Evolutionary conservation across 2,797 vertebrate genomes (phyloP).

Genomic region (Cetoscarus ocellatus): DNA sequence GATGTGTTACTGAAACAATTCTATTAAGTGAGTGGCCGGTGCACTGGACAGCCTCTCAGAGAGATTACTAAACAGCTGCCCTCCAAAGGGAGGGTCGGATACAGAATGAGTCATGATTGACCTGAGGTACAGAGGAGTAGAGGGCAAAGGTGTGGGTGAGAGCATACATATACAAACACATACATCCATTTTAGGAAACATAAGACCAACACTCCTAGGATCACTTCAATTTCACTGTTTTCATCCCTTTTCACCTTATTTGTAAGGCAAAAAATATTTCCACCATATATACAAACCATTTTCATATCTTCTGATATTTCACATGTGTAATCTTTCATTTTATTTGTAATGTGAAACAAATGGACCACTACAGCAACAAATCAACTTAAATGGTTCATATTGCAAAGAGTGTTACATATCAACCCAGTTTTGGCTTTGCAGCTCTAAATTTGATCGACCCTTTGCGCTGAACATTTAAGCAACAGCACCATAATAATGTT

Average conservation of each 20-base stretch:
- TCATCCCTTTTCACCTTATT: neutral
- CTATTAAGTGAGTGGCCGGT: constrained; percentile 73
- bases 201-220: constrained; percentile 26
- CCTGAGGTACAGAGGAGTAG: constrained; percentile 59
- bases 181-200: constrained; percentile 33
- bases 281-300: no score
- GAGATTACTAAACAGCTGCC: constrained; percentile 81
- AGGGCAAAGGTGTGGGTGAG: constrained; percentile 31
- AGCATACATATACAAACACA: constrained; percentile 35
- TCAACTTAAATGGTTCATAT: no score
- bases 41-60: constrained; percentile 76
- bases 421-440: no score
- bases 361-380: no score
- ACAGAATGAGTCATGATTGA: constrained; percentile 66
- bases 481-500: no score
- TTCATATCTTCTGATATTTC: no score
- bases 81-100: constrained; percentile 57
- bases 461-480: no score
- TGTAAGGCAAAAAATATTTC: neutral
- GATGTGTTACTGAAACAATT: constrained; percentile 76
- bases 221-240: constrained; percentile 16
- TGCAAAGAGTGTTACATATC: no score
- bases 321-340: no score
- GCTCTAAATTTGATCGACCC: no score
- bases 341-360: no score